Evolutionary conservation across 2,797 vertebrate species (phyloP).

Genomic region (Luscinia megarhynchos): DNA sequence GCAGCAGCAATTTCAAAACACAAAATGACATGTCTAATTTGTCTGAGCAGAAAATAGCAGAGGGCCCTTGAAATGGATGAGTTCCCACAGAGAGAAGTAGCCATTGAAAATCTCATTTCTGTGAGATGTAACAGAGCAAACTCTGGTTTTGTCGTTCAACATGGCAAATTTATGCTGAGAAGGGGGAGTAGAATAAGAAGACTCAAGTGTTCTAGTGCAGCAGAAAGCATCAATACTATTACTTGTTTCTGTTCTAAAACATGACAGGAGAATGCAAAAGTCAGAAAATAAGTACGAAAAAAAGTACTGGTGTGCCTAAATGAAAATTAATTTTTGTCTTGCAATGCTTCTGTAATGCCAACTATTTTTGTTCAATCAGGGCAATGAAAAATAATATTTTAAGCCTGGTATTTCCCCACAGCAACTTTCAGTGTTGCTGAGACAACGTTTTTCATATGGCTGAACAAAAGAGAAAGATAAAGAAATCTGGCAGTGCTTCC

Average conservation of each 20-base stretch:
- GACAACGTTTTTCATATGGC: neutral
- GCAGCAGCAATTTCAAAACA: neutral
- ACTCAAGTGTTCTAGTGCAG: neutral
- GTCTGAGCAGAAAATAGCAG: conserved; percentile 2
- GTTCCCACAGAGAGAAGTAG: neutral
- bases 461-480: neutral
- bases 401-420: neutral
- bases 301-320: neutral
- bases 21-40: neutral
- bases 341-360: neutral
- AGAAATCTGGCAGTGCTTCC: neutral
- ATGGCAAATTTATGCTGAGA: neutral
- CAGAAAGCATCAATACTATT: neutral
- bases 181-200: neutral
- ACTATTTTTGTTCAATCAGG: neutral
- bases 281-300: neutral
- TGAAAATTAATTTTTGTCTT: neutral
- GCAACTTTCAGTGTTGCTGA: neutral
- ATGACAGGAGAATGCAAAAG: neutral
- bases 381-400: neutral
- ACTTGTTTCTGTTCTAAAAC: neutral
- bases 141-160: neutral
- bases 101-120: neutral
- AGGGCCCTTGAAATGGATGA: neutral
- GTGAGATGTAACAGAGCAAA: neutral